A percentile compares a stretch with the other conserved stretches of the same genome.
phyloP scores from a whole-genome alignment of 2,113 vertebrate genomes.

The Coptodon bakossiorum region DNA sequence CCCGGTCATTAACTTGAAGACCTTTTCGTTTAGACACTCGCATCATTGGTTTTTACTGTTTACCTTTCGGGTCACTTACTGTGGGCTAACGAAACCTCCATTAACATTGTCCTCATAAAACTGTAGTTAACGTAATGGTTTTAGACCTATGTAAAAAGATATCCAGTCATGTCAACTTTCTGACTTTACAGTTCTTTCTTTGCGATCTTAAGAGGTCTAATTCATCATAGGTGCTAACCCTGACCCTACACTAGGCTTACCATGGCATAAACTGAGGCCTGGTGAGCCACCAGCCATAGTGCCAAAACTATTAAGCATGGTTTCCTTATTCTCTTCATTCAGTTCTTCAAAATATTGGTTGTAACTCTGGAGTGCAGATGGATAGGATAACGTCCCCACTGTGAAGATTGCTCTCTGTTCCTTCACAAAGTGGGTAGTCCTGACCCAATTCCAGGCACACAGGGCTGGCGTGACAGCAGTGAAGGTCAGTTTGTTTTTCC shows the following conservation, averaged over 20 bases:
- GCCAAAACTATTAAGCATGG: not conserved
- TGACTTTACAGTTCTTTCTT: not conserved
- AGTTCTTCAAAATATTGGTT: not conserved
- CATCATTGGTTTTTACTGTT: not conserved
- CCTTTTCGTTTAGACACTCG: not conserved
- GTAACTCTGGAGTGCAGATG: not conserved
- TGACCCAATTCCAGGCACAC: conserved; percentile 9
- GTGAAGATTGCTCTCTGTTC: not conserved
- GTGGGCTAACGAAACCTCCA: not conserved
- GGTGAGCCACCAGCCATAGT: not conserved
- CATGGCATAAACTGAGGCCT: not conserved
- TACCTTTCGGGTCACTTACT: not conserved
- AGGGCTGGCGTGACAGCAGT: not conserved
- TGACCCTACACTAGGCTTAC: not conserved
- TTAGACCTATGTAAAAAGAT: not conserved
- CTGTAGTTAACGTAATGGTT: not conserved
- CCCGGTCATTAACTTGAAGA: not conserved
- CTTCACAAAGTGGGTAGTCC: not conserved
- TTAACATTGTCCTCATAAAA: not conserved
- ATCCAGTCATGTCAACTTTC: not conserved
- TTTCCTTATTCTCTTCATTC: not conserved
- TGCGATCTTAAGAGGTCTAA: not conserved
- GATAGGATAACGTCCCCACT: not conserved
- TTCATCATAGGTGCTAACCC: not conserved
- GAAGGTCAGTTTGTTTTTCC: conserved; percentile 10